phyloP scores from a whole-genome alignment of 1,140 invertebrate genomes.

The Octopus sinensis region DNA sequence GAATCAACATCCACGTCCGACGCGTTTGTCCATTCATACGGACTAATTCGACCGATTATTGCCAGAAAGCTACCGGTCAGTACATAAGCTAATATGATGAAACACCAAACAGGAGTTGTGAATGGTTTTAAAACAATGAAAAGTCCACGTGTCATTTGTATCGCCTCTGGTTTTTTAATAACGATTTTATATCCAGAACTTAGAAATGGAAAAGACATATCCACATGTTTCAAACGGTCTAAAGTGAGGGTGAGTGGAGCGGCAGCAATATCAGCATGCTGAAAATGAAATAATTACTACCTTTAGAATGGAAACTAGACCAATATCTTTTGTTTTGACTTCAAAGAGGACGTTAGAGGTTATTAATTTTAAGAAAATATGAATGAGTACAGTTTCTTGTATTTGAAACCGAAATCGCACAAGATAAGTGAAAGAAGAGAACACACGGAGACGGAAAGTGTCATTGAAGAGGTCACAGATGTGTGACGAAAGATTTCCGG shows the following conservation, averaged over 20 bases:
- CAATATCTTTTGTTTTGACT: too few relatives aligned
- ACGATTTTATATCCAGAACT: conserved; percentile 23
- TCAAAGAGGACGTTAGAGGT: too few relatives aligned
- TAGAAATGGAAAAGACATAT: conserved; percentile 27
- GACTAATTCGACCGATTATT: conserved; percentile 86
- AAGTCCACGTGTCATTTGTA: conserved; percentile 74
- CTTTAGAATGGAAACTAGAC: too few relatives aligned
- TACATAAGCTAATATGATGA: conserved; percentile 67
- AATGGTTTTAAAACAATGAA: conserved; percentile 95
- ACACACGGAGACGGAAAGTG: too few relatives aligned
- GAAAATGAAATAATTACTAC: not conserved
- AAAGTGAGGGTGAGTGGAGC: conserved; percentile 23
- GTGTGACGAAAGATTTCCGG: too few relatives aligned
- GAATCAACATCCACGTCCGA: conserved; percentile 24
- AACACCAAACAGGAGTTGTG: conserved; percentile 94
- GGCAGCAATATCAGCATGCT: conserved; percentile 30
- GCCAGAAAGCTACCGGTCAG: conserved; percentile 91
- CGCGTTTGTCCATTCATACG: conserved; percentile 76
- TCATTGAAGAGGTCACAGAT: too few relatives aligned
- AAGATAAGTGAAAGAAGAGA: too few relatives aligned
- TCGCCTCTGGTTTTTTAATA: conserved; percentile 25
- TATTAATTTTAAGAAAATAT: too few relatives aligned
- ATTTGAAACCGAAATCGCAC: too few relatives aligned
- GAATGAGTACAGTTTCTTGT: too few relatives aligned
- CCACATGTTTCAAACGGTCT: not conserved